Percentiles rank a stretch among this genome's conserved stretches.
These are phyloP conservation scores for Dermolepida albohirtum DNA, from an alignment of 2,888 invertebrate genomes.

Conservation along the genomic window DNA sequence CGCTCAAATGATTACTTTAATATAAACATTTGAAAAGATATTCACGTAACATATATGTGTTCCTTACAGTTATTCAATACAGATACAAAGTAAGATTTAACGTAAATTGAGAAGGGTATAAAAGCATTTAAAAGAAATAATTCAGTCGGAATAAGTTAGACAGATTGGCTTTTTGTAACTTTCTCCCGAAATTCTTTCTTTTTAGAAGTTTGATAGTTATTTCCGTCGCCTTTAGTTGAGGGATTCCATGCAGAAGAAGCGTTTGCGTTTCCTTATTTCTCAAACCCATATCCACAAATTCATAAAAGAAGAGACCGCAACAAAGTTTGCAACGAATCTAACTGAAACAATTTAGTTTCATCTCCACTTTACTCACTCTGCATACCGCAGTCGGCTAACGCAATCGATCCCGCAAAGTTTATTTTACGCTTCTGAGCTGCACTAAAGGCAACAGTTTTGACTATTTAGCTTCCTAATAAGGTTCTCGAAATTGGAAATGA, in stretches of 20 bases:
- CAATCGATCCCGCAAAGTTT: too few relatives aligned
- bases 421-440: too few relatives aligned
- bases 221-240: conserved; percentile 34
- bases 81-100: too few relatives aligned
- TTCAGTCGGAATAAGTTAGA: conserved; percentile 49
- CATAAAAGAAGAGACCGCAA: conserved; percentile 26
- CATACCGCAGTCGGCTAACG: too few relatives aligned
- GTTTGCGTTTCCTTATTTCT: conserved; percentile 22
- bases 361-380: neutral
- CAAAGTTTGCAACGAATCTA: conserved; percentile 27
- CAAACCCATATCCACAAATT: conserved; percentile 19
- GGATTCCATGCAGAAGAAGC: conserved; percentile 41
- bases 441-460: too few relatives aligned
- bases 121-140: conserved; percentile 46
- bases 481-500: too few relatives aligned
- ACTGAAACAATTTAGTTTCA: conserved; percentile 25
- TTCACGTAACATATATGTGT: too few relatives aligned
- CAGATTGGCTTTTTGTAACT: conserved; percentile 46
- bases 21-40: too few relatives aligned
- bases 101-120: conserved; percentile 29
- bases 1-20: neutral
- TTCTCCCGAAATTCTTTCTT: conserved; percentile 36
- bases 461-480: too few relatives aligned
- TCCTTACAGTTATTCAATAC: too few relatives aligned
- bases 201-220: conserved; percentile 47